Evolutionary conservation across 2,113 vertebrate species (phyloP).

Genomic region (Actenoides hombroni): DNA sequence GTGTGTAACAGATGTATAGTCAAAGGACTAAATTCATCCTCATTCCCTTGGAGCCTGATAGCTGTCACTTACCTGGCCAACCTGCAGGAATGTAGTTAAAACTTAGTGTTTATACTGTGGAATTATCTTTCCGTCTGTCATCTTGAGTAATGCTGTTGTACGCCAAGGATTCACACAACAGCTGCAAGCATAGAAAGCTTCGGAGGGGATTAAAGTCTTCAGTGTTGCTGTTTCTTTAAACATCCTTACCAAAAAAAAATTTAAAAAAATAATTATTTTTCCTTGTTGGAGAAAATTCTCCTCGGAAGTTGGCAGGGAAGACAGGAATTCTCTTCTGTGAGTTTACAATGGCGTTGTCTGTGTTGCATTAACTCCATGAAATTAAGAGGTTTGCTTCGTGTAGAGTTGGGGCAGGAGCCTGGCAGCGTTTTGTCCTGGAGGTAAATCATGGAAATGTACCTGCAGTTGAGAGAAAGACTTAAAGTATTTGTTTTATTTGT

Average conservation of each 20-base stretch:
- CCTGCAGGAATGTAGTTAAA: neutral
- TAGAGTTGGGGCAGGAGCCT: neutral
- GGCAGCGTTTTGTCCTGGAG: neutral
- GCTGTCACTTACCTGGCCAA: neutral
- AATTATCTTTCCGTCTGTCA: neutral
- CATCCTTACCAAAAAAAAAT: neutral
- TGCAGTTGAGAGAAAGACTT: neutral
- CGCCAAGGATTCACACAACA: neutral
- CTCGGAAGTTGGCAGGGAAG: neutral
- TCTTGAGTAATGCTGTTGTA: neutral
- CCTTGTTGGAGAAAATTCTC: neutral
- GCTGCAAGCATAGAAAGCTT: neutral
- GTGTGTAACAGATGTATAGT: neutral
- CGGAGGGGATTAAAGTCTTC: neutral
- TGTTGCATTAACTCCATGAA: neutral
- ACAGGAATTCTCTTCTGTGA: neutral
- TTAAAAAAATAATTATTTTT: fast-evolving
- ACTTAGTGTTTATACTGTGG: neutral
- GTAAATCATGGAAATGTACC: neutral
- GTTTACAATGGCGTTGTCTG: fast-evolving
- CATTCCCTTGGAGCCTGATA: neutral
- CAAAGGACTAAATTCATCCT: constrained; percentile 4
- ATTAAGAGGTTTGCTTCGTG: neutral
- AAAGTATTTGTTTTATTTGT: neutral
- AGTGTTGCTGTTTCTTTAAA: neutral